Percentiles rank a stretch among this genome's conserved stretches.
phyloP scores from a whole-genome alignment of 2,113 vertebrate genomes.

The Fulmarus glacialis region DNA sequence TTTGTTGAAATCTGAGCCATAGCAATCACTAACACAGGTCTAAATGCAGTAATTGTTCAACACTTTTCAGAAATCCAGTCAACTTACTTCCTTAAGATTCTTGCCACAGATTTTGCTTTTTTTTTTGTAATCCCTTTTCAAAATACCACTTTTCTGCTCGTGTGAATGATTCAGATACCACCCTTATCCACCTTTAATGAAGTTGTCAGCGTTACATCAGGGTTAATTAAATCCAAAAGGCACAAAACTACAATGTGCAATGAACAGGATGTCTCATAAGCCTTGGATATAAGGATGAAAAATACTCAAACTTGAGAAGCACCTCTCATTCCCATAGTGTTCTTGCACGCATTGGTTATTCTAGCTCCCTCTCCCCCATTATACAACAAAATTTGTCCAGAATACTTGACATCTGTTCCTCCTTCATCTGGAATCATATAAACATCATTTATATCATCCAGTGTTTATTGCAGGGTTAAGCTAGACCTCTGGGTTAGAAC shows the following conservation, averaged over 20 bases:
- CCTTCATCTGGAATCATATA: background rate
- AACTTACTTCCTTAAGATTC: background rate
- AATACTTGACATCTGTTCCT: background rate
- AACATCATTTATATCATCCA: background rate
- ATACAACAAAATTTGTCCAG: background rate
- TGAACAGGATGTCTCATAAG: background rate
- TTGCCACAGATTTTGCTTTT: background rate
- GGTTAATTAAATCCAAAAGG: constrained; percentile 12
- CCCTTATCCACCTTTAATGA: background rate
- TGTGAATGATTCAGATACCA: background rate
- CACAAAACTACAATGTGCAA: background rate
- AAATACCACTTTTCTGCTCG: background rate
- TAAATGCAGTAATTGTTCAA: background rate
- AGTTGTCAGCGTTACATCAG: background rate
- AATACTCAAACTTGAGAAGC: background rate
- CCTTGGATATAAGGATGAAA: background rate
- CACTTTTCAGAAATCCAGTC: background rate
- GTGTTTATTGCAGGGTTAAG: background rate
- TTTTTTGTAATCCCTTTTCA: background rate
- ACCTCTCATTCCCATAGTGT: background rate
- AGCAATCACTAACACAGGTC: background rate
- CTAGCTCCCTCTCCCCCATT: background rate
- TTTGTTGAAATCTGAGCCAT: background rate
- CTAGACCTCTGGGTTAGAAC: too few relatives aligned
- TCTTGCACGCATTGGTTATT: background rate